phyloP scores from a whole-genome alignment of 2,888 invertebrate species.

The Cephus pulcher region DNA sequence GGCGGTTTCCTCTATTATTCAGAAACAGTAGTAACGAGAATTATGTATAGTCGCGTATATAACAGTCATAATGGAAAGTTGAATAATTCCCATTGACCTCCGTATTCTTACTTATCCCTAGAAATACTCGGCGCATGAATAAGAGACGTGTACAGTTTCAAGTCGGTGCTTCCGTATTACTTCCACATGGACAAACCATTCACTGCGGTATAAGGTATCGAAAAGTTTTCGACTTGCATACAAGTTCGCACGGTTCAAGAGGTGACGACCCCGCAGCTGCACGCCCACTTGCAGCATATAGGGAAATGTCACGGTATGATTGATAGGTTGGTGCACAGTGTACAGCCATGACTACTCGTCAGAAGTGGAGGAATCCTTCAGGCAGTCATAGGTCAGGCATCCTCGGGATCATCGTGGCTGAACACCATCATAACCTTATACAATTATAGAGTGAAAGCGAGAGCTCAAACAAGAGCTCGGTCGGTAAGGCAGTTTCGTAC shows the following conservation, averaged over 20 bases:
- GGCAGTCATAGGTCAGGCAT: not conserved
- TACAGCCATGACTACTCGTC: not conserved
- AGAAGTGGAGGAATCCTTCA: not conserved
- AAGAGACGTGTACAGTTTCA: not conserved
- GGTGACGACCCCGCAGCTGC: not conserved
- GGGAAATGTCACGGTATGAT: constrained; percentile 48
- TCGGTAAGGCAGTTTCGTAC: not conserved
- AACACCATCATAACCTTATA: not conserved
- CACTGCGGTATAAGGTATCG: not conserved
- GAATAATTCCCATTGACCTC: not conserved
- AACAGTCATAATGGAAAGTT: not conserved
- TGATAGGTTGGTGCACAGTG: constrained; percentile 38
- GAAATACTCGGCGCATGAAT: not conserved
- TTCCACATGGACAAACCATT: not conserved
- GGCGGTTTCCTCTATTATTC: not conserved
- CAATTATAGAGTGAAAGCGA: not conserved
- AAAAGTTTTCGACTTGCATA: not conserved
- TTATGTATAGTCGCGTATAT: not conserved
- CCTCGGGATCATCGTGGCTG: not conserved
- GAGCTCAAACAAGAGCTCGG: not conserved
- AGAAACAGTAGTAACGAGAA: not conserved
- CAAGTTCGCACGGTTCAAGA: not conserved
- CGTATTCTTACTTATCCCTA: not conserved
- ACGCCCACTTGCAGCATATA: constrained; percentile 5
- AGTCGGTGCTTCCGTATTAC: not conserved